Base-by-base conservation (phyloP, 2,888 invertebrate species). In the Eulithis testata region DNA sequence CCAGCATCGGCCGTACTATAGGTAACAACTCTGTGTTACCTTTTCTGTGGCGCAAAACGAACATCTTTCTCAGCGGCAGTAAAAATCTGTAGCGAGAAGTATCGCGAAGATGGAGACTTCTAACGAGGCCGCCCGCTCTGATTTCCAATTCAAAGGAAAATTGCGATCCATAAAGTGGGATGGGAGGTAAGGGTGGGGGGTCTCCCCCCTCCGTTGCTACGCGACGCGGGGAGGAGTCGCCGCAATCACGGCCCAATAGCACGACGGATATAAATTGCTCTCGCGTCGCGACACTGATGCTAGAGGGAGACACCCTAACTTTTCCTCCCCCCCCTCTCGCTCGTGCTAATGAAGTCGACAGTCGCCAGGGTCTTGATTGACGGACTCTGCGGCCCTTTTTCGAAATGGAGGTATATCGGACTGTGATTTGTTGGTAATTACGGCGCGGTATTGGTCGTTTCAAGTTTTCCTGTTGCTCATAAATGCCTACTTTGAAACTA, bases 141-240 rank as follows among this genome's bases (percentile, higher is more conserved):
- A 93, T 93, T 93, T 93, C 92, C 93, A 92, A 93, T 93, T 93
- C 93, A 93, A 92, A 93, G 93, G 93, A 92, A 93, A 93, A 93
- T 93, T 93, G 93, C 93, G 91, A 93, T 93, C 91, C 89, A 90
- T 90, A 90, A 90, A 88, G 86, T 84, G 87, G 87, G 86, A 78
- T 72, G 83, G 82, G 84, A 76, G 74, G 76, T 83, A 81, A 74
- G 76, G 73, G 72, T 78, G 84, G 85, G 80, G 74, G 71, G 69
- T 11, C n/a, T 8, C 36, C 83, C 85, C 93, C 90, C 88, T 84
- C 87, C 92, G 95, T 94, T 91, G 94, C 94, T 92, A 94, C 89
- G 94, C 89, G 93, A 94, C 95, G 94, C 93, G 93, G 94, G 94
- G 94, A 93, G 94, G 94, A 93, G 94, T 91, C 87, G 53, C 92